These are phyloP conservation scores for Coreoperca whiteheadi DNA, from an alignment of 2,113 vertebrate genomes.

Conservation along the genomic window DNA sequence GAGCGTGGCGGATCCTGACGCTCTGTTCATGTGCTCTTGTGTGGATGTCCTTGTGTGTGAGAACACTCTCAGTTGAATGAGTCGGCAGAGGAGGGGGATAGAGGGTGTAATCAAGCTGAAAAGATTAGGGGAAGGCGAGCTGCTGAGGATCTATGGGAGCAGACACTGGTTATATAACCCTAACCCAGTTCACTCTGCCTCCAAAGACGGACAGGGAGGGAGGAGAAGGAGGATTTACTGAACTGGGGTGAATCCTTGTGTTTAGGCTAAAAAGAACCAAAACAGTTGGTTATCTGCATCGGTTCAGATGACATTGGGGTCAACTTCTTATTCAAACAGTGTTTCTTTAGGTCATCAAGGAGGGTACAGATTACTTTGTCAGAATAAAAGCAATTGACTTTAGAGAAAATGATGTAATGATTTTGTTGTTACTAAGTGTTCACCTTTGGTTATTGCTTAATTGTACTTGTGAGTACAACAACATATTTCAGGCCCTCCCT, in stretches of 20 bases:
- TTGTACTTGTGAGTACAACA: neutral
- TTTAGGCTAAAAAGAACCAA: constrained; percentile 37
- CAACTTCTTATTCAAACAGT: constrained; percentile 10
- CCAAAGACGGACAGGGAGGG: constrained; percentile 56
- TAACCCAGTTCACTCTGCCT: constrained; percentile 73
- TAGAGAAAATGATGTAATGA: neutral
- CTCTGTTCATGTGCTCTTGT: constrained; percentile 33
- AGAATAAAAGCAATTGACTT: constrained; percentile 11
- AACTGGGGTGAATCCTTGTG: constrained; percentile 51
- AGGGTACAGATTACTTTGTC: constrained; percentile 2
- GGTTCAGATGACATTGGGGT: constrained; percentile 19
- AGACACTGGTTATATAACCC: constrained; percentile 82
- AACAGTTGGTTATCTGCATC: constrained; percentile 16
- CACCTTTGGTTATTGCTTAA: constrained; percentile 12
- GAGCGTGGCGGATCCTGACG: constrained; percentile 64
- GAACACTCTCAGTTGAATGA: constrained; percentile 66
- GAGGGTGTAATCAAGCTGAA: constrained; percentile 82
- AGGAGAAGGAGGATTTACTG: constrained; percentile 21
- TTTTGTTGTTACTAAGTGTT: neutral
- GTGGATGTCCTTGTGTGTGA: constrained; percentile 49
- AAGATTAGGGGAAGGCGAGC: constrained; percentile 83
- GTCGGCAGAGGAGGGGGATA: constrained; percentile 64
- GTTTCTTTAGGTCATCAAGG: constrained; percentile 11
- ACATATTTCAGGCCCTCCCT: neutral
- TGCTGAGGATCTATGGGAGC: constrained; percentile 77